Conservation (phyloP, 1,140 invertebrate genomes). For the Megalopta genalis region DNA sequence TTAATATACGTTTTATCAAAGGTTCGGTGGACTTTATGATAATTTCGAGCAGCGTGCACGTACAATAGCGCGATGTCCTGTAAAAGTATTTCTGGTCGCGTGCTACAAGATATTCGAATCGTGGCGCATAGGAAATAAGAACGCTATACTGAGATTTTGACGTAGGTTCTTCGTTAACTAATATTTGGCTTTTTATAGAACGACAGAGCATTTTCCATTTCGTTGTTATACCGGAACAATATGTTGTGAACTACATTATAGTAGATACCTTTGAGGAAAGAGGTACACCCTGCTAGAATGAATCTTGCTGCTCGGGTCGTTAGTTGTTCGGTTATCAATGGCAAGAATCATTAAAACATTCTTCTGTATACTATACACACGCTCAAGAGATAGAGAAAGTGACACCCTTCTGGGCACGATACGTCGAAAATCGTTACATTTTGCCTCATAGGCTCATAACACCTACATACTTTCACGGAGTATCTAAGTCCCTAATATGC, state of each 20-base stretch:
- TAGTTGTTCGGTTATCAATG: background rate
- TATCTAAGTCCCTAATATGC: background rate
- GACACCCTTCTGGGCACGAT: background rate
- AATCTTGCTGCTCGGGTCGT: background rate
- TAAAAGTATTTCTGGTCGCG: background rate
- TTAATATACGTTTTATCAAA: no score
- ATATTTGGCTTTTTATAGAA: background rate
- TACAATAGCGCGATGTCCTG: slow-evolving; percentile 3
- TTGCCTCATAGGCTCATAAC: background rate
- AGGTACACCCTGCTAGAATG: background rate
- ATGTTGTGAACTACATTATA: background rate
- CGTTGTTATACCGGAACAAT: background rate
- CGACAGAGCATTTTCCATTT: background rate
- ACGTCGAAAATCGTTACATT: background rate
- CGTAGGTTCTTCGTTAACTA: background rate
- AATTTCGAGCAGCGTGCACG: background rate
- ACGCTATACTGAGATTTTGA: background rate
- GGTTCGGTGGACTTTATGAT: no score
- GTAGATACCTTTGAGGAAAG: background rate
- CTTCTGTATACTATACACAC: no score
- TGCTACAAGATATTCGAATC: background rate
- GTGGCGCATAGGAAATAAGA: background rate
- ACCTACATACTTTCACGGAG: background rate
- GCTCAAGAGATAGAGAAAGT: background rate
- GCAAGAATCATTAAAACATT: background rate